These are phyloP conservation scores for Platycnemis pennipes DNA, from an alignment of 2,888 invertebrate species.

Conservation along the genomic window DNA sequence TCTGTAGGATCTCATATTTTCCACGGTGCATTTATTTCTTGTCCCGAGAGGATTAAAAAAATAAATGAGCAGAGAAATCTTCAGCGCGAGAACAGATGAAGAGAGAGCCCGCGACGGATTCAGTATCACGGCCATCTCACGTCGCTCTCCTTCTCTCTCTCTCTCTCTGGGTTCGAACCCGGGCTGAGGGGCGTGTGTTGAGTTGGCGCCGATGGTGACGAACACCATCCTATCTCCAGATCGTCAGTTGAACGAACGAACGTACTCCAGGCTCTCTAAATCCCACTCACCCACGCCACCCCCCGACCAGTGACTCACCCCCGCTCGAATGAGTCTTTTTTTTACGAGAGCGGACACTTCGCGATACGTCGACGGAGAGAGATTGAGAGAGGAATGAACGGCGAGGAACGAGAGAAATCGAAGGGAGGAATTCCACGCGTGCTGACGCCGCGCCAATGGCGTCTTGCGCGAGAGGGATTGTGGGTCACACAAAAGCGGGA, in stretches of 20 bases:
- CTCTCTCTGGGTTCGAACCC: conserved; percentile 47
- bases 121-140: conserved; percentile 46
- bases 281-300: conserved; percentile 15
- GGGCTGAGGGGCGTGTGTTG: not conserved
- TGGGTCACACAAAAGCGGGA: not conserved
- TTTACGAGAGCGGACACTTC: not conserved
- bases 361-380: conserved; percentile 22
- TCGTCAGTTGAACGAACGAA: conserved; percentile 9
- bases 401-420: not conserved
- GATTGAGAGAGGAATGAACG: not conserved
- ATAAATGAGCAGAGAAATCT: not conserved
- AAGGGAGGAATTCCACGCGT: not conserved
- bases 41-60: not conserved
- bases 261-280: not conserved
- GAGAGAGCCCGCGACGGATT: conserved; percentile 35
- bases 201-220: conserved; percentile 15
- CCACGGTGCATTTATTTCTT: not conserved
- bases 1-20: not conserved
- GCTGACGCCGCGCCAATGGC: not conserved
- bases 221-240: not conserved
- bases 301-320: not conserved
- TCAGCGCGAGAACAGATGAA: not conserved
- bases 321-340: conserved; percentile 44
- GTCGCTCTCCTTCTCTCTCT: not conserved
- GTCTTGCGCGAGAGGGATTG: not conserved